Evolutionary conservation across 1,140 invertebrate genomes (phyloP).

Genomic region (Condylostylus longicornis): DNA sequence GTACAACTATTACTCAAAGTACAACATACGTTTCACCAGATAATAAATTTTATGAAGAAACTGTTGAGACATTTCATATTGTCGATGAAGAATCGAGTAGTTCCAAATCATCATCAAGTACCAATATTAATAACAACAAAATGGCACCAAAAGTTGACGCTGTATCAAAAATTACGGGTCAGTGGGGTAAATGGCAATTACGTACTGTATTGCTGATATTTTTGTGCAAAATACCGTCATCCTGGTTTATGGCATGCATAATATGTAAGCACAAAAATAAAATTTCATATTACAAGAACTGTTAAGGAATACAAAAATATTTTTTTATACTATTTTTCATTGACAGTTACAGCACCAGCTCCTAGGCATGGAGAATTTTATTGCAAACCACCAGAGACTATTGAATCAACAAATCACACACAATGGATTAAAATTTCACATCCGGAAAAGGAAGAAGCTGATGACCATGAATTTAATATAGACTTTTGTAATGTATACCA

Average conservation of each 20-base stretch:
- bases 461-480: slow-evolving; percentile 27
- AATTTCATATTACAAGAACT: too few relatives aligned
- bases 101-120: too few relatives aligned
- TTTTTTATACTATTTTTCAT: too few relatives aligned
- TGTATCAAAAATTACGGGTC: slow-evolving; percentile 24
- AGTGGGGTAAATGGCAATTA: slow-evolving; percentile 32
- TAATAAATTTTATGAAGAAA: too few relatives aligned
- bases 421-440: slow-evolving; percentile 31
- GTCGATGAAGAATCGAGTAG: too few relatives aligned
- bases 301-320: too few relatives aligned
- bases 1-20: too few relatives aligned
- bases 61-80: too few relatives aligned
- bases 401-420: slow-evolving; percentile 22
- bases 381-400: slow-evolving; percentile 22
- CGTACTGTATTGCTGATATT: slow-evolving; percentile 31
- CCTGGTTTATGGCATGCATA: slow-evolving; percentile 35
- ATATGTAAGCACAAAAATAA: too few relatives aligned
- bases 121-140: too few relatives aligned
- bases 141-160: slow-evolving; percentile 27
- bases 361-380: slow-evolving; percentile 29
- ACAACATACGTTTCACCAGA: too few relatives aligned
- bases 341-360: slow-evolving; percentile 24
- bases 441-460: slow-evolving; percentile 24
- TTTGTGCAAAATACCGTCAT: slow-evolving; percentile 32
- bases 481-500: slow-evolving; percentile 30